These are phyloP conservation scores for Tympanoctomys barrerae DNA, from an alignment of 2,797 vertebrate genomes.

Conservation along the genomic window DNA sequence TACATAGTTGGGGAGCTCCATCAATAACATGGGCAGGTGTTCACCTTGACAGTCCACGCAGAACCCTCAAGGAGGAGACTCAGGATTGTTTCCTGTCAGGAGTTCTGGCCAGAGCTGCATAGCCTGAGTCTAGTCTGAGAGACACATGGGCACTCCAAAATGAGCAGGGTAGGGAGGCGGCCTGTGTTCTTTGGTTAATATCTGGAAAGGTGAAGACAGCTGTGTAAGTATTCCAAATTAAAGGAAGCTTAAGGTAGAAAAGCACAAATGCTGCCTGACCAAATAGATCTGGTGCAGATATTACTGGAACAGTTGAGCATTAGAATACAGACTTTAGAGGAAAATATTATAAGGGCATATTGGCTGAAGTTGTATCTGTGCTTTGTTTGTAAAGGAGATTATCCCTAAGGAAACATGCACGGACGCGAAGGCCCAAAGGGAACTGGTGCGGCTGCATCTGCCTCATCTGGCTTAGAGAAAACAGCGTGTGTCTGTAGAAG, in stretches of 20 bases:
- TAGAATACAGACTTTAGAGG: not conserved
- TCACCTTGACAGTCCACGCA: not conserved
- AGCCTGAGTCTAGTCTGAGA: not conserved
- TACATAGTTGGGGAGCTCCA: not conserved
- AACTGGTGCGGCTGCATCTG: not conserved
- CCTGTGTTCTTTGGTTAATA: not conserved
- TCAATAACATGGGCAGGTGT: not conserved
- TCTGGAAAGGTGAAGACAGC: not conserved
- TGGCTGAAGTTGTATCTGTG: not conserved
- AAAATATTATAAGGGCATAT: not conserved
- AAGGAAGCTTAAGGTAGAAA: not conserved
- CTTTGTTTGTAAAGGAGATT: not conserved
- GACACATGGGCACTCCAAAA: not conserved
- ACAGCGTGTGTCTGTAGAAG: not conserved
- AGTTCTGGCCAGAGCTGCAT: not conserved
- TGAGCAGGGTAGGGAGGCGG: not conserved
- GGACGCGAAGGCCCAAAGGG: not conserved
- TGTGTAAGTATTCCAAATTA: not conserved
- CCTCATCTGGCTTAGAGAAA: not conserved
- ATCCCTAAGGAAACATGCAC: not conserved
- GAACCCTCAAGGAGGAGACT: not conserved
- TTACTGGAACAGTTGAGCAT: not conserved
- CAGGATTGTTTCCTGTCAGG: not conserved
- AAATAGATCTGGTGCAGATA: not conserved
- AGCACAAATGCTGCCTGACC: not conserved